phyloP scores from a whole-genome alignment of 2,888 invertebrate genomes.

The Lasioglossum villosulum region DNA sequence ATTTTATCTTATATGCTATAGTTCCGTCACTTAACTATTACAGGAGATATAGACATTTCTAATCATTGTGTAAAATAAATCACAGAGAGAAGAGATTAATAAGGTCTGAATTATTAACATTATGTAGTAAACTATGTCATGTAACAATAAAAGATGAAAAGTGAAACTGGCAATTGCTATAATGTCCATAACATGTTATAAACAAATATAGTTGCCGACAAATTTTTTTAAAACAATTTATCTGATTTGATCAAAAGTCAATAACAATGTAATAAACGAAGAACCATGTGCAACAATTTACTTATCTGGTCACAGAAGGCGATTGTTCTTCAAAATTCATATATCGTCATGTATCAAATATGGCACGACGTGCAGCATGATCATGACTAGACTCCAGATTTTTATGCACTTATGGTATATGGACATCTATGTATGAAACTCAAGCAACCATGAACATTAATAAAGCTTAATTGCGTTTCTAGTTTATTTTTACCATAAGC shows the following conservation, averaged over 20 bases:
- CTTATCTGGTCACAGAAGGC: background rate
- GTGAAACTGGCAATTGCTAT: no score
- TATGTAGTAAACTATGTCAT: no score
- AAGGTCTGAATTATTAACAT: no score
- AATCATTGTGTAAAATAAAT: no score
- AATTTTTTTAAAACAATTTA: background rate
- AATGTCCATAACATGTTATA: no score
- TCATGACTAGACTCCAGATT: background rate
- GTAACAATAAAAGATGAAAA: no score
- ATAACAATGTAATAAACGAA: background rate
- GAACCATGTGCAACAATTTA: background rate
- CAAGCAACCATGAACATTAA: slow-evolving; percentile 2
- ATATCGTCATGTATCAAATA: background rate
- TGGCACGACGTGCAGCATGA: background rate
- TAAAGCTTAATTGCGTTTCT: background rate
- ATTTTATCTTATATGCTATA: no score
- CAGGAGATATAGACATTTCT: no score
- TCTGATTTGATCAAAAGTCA: no score
- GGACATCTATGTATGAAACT: background rate
- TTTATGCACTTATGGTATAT: background rate
- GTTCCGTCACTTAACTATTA: no score
- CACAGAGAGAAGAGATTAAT: no score
- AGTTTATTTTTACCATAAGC: background rate
- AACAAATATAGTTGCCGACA: no score
- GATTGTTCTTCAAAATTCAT: background rate